Base-by-base conservation (phyloP, 2,888 invertebrate genomes). In the Agrochola litura region DNA sequence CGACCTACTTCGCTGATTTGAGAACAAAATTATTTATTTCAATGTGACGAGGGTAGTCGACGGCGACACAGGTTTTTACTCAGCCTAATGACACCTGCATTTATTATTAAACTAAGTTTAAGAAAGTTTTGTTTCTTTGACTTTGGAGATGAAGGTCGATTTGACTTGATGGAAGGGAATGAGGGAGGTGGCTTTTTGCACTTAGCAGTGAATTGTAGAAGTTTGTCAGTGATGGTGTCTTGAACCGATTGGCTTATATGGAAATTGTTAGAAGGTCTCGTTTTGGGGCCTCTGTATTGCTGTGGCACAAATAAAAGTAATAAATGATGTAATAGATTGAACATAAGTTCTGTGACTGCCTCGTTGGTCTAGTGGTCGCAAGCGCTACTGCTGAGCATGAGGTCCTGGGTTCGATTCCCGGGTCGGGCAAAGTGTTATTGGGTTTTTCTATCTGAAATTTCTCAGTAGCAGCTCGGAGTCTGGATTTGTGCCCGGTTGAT, bases 21-120 rank as follows among this genome's bases (percentile, higher is more conserved):
- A 49, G 60, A 74, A 82, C 82, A 66, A 86, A 88, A 88, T 84
- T 84, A 88, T 88, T 88, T 74, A 88, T 83, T 64, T 70, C 70
- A 46, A 54, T 49, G 67, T 82, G 86, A 85, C 78, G 71, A 76
- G 82, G 87, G 87, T 84, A 67, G 58, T 64, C 70, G 74, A 67
- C 71, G 70, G 64, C 60, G 63, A 87, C 88, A 88, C 72, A 67
- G 73, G 67, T 86, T 88, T 84, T 58, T 82, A 88, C 88, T 88
- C 71, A 82, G 72, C 77, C 2, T 77, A 76, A 78, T 82, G 64
- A 77, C 64, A 75, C 52, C 68, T 75, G 22, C 49, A 80, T 85
- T 78, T 72, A 85, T 76, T 83, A 79, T 77, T 77, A 52, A 84
- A 76, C 41, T 43, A 37, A 54, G 25, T 69, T 75, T 65, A 70